A percentile compares a stretch with the other conserved stretches of the same genome.
Evolutionary conservation across 2,888 invertebrate species (phyloP).

Genomic region (Tridacna crocea): DNA sequence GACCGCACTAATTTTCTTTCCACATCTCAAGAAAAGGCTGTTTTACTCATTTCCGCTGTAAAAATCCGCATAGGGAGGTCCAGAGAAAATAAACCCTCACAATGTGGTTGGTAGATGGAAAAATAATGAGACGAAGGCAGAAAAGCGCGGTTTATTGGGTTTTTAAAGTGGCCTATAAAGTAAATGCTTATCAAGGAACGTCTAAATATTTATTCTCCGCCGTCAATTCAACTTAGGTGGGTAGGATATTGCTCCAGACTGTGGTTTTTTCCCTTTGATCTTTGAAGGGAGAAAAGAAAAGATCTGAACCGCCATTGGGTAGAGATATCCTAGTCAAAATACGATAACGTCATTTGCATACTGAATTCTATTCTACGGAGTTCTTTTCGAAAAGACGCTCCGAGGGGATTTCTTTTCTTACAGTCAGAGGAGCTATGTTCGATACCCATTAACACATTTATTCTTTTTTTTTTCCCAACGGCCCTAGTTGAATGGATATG

Average conservation of each 20-base stretch:
- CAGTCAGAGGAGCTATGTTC: too few species aligned
- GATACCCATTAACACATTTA: too few species aligned
- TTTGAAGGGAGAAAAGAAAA: neutral
- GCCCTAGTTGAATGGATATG: too few species aligned
- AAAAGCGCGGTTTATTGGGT: constrained; percentile 17
- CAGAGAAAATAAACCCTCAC: constrained; percentile 7
- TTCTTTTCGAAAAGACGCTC: neutral
- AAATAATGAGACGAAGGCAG: constrained; percentile 21
- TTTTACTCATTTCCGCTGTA: constrained; percentile 20
- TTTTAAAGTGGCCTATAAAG: constrained; percentile 45
- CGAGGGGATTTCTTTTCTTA: too few species aligned
- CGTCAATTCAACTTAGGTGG: constrained; percentile 24
- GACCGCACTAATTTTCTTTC: neutral
- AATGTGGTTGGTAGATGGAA: constrained; percentile 28
- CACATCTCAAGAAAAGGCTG: neutral
- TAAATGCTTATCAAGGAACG: constrained; percentile 38
- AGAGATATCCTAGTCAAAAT: constrained; percentile 6
- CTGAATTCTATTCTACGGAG: neutral
- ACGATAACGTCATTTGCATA: constrained; percentile 3
- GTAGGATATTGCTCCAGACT: constrained; percentile 6
- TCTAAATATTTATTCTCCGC: constrained; percentile 25
- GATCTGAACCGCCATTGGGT: constrained; percentile 10
- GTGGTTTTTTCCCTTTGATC: constrained; percentile 9
- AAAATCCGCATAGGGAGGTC: constrained; percentile 28
- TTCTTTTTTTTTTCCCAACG: too few species aligned